Base-by-base conservation (phyloP, 2,888 invertebrate species). In the Tryphoninae sp. region DNA sequence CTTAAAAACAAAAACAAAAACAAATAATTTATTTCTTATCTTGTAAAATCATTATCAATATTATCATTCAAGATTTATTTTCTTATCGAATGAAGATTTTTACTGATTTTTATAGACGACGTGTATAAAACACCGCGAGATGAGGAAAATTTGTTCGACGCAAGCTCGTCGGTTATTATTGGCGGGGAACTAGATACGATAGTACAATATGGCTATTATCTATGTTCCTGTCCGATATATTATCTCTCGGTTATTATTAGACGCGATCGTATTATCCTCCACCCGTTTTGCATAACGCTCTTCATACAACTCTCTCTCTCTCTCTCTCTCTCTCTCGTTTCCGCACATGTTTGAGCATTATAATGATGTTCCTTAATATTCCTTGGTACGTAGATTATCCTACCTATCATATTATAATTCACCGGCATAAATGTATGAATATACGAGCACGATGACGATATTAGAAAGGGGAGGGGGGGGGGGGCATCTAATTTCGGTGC, bases 141-240 rank as follows among this genome's bases (percentile, higher is more conserved):
- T 16, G n/a, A 13, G 16, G 13, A n/a, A 23, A 74, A 64, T 61
- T 67, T 58, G 45, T 6, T 11, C 8, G 19, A 61, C 13, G 19
- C 40, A 53, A 16, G 72, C 49, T 77, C 72, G 45, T 58, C 74
- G 78, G 33, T 78, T 81, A 67, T 81, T 78, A 68, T 81, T 81
- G 81, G 81, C 81, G 49, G 64, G 51, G 65, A 69, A 45, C 64
- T 61, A 11, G 19, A 59, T 42, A 16, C 72, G 42, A 65, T 26
- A 26, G n/a, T 23, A 71, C 53, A 67, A 72, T 68, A 53, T 22
- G 64, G 26, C 53, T 45, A 71, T 81, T 81, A 61, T 78, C 51
- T 51, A 53, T 49, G 40, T 55, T 67, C n/a, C 51, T n/a, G 19
- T 23, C 26, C 55, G 33, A 67, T 68, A 51, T 61, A 59, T 74